Evolutionary conservation across 2,797 vertebrate species (phyloP).

Genomic region (Tokudaia muenninki): DNA sequence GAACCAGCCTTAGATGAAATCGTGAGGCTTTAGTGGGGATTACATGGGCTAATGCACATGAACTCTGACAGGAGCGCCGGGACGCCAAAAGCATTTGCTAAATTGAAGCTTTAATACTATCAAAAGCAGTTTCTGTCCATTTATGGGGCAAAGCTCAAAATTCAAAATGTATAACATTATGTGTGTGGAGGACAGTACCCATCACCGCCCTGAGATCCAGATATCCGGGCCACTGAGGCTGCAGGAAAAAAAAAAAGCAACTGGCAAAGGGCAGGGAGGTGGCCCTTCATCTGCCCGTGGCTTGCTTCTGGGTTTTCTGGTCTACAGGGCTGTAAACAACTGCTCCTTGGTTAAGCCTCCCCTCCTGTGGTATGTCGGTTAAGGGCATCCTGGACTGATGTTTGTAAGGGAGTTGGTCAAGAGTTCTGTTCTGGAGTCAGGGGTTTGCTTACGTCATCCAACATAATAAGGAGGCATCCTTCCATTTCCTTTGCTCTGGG

Average conservation of each 20-base stretch:
- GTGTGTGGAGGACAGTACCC: neutral
- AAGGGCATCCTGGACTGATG: neutral
- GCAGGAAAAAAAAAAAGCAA: neutral
- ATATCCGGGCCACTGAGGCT: neutral
- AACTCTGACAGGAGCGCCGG: neutral
- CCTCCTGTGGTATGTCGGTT: neutral
- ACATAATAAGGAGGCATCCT: neutral
- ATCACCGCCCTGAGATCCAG: neutral
- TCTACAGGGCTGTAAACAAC: neutral
- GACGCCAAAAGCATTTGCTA: conserved; percentile 3
- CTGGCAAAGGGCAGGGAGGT: neutral
- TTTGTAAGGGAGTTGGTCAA: neutral
- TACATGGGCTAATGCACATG: neutral
- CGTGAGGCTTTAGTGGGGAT: neutral
- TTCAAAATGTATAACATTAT: neutral
- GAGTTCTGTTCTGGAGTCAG: neutral
- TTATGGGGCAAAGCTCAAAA: conserved; percentile 24
- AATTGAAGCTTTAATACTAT: conserved; percentile 34
- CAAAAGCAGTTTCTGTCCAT: conserved; percentile 22
- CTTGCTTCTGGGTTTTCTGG: neutral
- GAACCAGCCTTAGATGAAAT: neutral
- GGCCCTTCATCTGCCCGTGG: neutral
- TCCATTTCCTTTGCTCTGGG: neutral
- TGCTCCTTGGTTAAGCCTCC: neutral
- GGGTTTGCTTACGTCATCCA: conserved; percentile 17